These are phyloP conservation scores for Sarotherodon lohbergeri DNA, from an alignment of 2,113 vertebrate genomes.

Conservation along the genomic window DNA sequence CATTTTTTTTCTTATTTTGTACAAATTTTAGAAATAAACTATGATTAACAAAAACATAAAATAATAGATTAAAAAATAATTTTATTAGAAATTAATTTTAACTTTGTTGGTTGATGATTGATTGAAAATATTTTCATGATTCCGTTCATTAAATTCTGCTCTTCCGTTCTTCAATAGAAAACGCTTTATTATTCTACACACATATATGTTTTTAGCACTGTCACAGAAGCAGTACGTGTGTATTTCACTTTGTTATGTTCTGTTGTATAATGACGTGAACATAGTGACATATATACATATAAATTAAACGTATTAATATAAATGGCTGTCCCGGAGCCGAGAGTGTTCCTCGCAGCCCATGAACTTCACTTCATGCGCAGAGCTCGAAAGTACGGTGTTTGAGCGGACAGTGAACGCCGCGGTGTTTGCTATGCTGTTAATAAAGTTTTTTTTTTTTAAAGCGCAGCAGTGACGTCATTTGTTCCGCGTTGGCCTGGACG, in stretches of 20 bases:
- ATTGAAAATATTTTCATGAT: neutral
- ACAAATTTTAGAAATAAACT: neutral
- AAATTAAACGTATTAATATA: neutral
- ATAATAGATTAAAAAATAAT: neutral
- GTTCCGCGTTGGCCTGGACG: constrained; percentile 72
- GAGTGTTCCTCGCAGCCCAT: neutral
- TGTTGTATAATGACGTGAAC: neutral
- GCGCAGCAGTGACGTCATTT: constrained; percentile 53
- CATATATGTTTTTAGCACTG: neutral
- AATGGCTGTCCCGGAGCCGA: neutral
- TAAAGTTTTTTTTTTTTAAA: constrained; percentile 34
- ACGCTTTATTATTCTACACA: neutral
- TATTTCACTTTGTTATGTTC: neutral
- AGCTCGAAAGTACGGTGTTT: neutral
- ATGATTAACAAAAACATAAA: neutral
- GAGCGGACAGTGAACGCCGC: neutral
- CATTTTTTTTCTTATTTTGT: neutral
- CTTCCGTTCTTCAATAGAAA: neutral
- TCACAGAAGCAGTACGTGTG: neutral
- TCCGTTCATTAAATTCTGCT: neutral
- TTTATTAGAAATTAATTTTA: neutral
- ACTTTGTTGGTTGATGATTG: neutral
- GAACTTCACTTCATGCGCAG: neutral
- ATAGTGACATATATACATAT: neutral
- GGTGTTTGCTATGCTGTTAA: neutral